Evolutionary conservation across 1,140 invertebrate species (phyloP).

Genomic region (Coenobita brevimanus): DNA sequence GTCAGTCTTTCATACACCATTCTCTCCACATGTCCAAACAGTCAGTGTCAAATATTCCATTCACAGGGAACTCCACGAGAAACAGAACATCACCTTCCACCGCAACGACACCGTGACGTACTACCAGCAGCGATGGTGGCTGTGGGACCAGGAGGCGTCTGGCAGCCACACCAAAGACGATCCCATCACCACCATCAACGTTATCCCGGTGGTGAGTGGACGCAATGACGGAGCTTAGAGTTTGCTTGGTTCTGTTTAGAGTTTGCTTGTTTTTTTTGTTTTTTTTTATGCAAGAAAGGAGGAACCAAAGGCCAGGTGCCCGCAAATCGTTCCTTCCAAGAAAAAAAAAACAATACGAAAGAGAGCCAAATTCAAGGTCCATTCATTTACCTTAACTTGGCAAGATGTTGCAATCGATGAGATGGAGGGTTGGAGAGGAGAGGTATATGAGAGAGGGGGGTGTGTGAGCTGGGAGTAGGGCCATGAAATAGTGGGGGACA

Average conservation of each 20-base stretch:
- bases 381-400: no score
- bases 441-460: no score
- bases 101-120: slow-evolving; percentile 73
- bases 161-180: slow-evolving; percentile 72
- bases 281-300: background rate
- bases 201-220: slow-evolving; percentile 72
- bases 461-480: no score
- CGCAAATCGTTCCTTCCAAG: no score
- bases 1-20: no score
- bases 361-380: no score
- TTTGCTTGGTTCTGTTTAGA: background rate
- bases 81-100: slow-evolving; percentile 72
- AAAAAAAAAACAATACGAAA: no score
- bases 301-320: background rate
- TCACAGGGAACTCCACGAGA: slow-evolving; percentile 72
- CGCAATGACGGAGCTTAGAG: background rate
- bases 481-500: no score
- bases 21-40: no score
- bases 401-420: no score
- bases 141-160: slow-evolving; percentile 59
- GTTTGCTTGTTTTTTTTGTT: background rate
- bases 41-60: background rate
- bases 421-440: no score
- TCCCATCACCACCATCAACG: slow-evolving; percentile 73
- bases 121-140: slow-evolving; percentile 69